phyloP scores from a whole-genome alignment of 2,113 vertebrate species.

The Pituophis catenifer region DNA sequence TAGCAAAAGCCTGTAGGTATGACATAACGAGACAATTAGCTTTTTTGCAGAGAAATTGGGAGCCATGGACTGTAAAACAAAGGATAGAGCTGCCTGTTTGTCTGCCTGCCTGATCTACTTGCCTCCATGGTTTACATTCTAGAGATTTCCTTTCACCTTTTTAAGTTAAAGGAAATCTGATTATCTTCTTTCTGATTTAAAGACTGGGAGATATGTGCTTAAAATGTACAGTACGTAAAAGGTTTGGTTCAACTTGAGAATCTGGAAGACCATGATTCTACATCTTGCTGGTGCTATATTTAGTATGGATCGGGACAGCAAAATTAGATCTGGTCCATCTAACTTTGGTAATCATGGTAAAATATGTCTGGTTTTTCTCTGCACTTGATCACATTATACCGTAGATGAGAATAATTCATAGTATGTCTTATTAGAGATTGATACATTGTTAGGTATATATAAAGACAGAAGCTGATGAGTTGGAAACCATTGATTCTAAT shows the following conservation, averaged over 20 bases:
- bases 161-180: not conserved
- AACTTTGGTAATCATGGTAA: not conserved
- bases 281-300: not conserved
- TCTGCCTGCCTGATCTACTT: not conserved
- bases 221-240: not conserved
- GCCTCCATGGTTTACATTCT: not conserved
- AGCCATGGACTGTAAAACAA: not conserved
- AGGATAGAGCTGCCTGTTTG: not conserved
- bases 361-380: not conserved
- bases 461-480: not conserved
- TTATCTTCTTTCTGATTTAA: not conserved
- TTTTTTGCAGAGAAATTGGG: not conserved
- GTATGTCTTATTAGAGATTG: no score
- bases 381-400: not conserved
- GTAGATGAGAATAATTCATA: not conserved
- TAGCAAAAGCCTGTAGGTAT: not conserved
- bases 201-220: not conserved
- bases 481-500: not conserved
- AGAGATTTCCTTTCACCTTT: not conserved
- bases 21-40: not conserved
- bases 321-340: not conserved
- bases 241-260: not conserved
- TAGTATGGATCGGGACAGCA: not conserved
- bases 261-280: no score
- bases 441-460: no score